A percentile compares a stretch with the other conserved stretches of the same genome.
Conservation (phyloP, 1,140 invertebrate genomes). For the Branchinecta lynchi region DNA sequence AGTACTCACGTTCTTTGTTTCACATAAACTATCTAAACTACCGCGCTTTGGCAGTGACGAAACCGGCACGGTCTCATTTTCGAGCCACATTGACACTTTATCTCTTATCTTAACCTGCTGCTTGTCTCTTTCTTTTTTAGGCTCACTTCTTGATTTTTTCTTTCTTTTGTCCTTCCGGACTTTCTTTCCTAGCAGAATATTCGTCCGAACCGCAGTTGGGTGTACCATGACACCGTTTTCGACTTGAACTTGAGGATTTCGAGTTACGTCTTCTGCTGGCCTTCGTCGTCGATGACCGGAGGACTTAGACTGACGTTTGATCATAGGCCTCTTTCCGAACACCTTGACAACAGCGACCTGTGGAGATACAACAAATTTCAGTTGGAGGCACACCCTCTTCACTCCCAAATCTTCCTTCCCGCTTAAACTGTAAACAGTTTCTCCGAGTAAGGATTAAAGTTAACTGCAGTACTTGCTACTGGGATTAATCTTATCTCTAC, state of each 20-base stretch:
- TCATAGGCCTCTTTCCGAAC: conserved; percentile 53
- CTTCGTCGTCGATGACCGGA: conserved; percentile 38
- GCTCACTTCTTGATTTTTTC: neutral
- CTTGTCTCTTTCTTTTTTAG: neutral
- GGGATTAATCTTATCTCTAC: no score
- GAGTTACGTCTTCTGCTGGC: conserved; percentile 39
- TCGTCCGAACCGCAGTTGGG: conserved; percentile 49
- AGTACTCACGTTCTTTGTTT: neutral
- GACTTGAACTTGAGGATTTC: conserved; percentile 61
- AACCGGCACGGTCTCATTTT: neutral
- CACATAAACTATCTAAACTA: conserved; percentile 10
- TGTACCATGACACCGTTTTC: conserved; percentile 45
- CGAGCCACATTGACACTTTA: conserved; percentile 2
- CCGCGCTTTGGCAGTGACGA: neutral
- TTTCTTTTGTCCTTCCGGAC: conserved; percentile 38
- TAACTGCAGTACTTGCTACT: no score
- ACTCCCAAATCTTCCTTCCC: no score
- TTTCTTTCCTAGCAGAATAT: conserved; percentile 55
- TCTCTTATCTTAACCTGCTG: neutral
- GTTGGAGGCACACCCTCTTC: no score
- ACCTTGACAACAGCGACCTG: conserved; percentile 60
- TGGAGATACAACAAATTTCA: conserved; percentile 21
- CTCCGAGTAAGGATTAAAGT: no score
- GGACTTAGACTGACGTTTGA: conserved; percentile 55
- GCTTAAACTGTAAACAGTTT: no score